phyloP scores from a whole-genome alignment of 2,888 invertebrate genomes.

The Halictus quadricinctus region DNA sequence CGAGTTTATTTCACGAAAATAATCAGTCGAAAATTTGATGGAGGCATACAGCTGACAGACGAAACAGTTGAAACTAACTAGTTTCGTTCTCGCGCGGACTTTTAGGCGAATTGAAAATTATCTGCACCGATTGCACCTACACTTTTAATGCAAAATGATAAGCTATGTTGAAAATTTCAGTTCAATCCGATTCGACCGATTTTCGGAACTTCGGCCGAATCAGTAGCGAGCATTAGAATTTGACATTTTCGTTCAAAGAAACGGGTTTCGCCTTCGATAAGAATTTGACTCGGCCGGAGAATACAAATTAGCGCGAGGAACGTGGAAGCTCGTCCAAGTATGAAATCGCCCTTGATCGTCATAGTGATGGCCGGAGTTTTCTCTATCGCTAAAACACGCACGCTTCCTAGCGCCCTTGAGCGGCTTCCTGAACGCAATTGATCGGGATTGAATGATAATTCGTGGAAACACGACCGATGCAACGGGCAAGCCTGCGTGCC shows the following conservation, averaged over 20 bases:
- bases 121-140: too few species aligned
- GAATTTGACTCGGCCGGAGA: not conserved
- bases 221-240: not conserved
- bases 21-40: too few species aligned
- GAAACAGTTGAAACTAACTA: too few species aligned
- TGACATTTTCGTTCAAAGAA: not conserved
- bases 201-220: too few species aligned
- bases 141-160: too few species aligned
- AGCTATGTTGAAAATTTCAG: too few species aligned
- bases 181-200: too few species aligned
- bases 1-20: too few species aligned
- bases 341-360: not conserved
- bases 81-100: too few species aligned
- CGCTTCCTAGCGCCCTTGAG: not conserved
- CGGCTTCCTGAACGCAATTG: not conserved
- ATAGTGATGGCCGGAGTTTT: not conserved
- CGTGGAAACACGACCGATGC: not conserved
- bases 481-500: not conserved
- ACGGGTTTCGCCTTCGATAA: not conserved
- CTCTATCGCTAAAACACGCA: constrained; percentile 3
- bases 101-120: too few species aligned
- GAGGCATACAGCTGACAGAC: too few species aligned
- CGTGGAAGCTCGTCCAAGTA: not conserved
- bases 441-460: not conserved
- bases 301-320: not conserved